Evolutionary conservation across 2,113 vertebrate species (phyloP).

Genomic region (Limanda limanda): DNA sequence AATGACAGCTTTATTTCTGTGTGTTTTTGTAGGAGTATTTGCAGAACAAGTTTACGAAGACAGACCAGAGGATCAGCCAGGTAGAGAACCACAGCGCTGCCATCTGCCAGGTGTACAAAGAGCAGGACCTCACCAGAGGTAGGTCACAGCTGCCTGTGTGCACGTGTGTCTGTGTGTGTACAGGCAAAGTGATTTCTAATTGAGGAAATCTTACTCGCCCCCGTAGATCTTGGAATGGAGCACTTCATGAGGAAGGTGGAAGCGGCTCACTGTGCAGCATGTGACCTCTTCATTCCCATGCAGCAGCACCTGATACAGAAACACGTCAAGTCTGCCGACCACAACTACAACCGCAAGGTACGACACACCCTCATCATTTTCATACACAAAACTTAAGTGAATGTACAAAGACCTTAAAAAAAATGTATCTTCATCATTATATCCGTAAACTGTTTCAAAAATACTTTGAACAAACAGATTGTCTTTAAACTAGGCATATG

Average conservation of each 20-base stretch:
- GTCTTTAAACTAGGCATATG: too few relatives aligned
- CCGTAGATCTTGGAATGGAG: constrained; percentile 90
- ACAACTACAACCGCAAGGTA: constrained; percentile 94
- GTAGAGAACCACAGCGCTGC: constrained; percentile 89
- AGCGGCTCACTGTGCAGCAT: constrained; percentile 91
- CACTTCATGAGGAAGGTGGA: constrained; percentile 95
- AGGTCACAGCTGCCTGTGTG: neutral
- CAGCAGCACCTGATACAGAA: constrained; percentile 91
- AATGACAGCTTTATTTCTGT: neutral
- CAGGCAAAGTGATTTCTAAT: neutral
- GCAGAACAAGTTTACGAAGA: constrained; percentile 90
- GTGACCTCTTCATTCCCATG: constrained; percentile 95
- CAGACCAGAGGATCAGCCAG: constrained; percentile 85
- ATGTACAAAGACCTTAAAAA: too few relatives aligned
- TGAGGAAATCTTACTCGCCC: neutral
- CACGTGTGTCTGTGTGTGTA: neutral
- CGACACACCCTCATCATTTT: neutral
- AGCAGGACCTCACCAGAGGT: constrained; percentile 94
- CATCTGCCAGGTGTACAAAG: constrained; percentile 93
- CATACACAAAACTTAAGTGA: too few relatives aligned
- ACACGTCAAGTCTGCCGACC: constrained; percentile 90
- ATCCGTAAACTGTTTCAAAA: too few relatives aligned
- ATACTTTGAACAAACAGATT: too few relatives aligned
- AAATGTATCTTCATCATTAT: too few relatives aligned
- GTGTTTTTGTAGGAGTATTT: constrained; percentile 87